These are phyloP conservation scores for Fringilla coelebs DNA, from an alignment of 2,797 vertebrate genomes.

Conservation along the genomic window DNA sequence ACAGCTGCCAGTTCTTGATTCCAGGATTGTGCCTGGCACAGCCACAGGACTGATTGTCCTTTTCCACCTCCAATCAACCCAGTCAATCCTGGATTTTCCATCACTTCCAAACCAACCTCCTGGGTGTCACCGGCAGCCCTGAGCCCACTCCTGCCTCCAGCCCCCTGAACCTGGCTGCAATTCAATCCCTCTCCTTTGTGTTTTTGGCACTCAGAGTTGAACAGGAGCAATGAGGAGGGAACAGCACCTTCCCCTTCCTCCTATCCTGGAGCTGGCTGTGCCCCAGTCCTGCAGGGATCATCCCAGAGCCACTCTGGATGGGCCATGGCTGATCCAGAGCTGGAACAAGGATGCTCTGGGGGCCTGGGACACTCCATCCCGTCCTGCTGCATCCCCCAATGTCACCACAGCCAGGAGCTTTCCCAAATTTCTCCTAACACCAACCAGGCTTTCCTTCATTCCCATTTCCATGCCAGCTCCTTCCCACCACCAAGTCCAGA, in stretches of 20 bases:
- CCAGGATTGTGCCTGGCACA: neutral
- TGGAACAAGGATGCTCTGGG: accelerated
- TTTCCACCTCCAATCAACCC: neutral
- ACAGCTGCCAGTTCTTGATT: neutral
- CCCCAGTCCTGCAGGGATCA: neutral
- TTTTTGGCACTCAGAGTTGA: neutral
- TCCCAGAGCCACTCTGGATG: neutral
- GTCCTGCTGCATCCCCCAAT: accelerated
- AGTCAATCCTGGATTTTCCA: neutral
- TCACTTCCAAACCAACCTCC: neutral
- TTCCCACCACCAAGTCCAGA: neutral
- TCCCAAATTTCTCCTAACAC: neutral
- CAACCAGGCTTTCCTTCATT: neutral
- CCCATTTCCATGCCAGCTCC: neutral
- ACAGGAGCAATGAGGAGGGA: neutral
- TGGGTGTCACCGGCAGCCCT: neutral
- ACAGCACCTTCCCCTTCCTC: neutral
- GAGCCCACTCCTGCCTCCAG: neutral
- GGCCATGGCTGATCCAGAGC: neutral
- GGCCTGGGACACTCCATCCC: accelerated
- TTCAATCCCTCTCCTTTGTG: neutral
- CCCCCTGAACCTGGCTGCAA: accelerated
- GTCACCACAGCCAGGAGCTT: neutral
- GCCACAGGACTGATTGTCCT: too few species aligned
- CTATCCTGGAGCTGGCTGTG: accelerated